phyloP scores from a whole-genome alignment of 2,888 invertebrate genomes.

The Ischnus inquisitorius region DNA sequence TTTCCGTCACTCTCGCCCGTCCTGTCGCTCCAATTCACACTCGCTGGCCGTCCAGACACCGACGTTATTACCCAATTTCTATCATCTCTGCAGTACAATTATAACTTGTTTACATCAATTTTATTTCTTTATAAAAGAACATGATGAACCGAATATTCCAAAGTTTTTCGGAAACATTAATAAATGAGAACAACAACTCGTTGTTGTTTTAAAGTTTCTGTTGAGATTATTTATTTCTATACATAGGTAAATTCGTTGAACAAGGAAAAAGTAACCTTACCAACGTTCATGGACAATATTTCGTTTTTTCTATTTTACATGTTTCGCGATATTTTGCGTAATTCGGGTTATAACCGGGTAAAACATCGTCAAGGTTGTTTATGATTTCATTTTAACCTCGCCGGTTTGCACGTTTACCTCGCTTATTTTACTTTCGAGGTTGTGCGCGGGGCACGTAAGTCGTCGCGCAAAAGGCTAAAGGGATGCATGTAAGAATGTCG shows the following conservation, averaged over 20 bases:
- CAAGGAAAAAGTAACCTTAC: background rate
- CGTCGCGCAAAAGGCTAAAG: background rate
- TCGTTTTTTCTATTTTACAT: background rate
- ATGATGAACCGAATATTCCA: too few relatives aligned
- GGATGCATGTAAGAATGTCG: conserved; percentile 12
- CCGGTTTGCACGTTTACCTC: conserved; percentile 2
- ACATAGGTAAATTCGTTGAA: background rate
- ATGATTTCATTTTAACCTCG: conserved; percentile 10
- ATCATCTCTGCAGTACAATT: background rate
- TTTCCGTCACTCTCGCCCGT: conserved; percentile 12
- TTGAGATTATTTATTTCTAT: too few relatives aligned
- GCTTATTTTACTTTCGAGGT: conserved; percentile 9
- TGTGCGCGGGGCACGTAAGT: conserved; percentile 12
- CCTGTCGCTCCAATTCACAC: background rate
- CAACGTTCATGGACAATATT: background rate
- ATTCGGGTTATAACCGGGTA: background rate
- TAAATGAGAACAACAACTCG: background rate
- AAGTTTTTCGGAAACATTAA: background rate
- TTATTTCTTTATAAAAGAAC: too few relatives aligned
- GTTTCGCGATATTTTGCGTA: background rate
- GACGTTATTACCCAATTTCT: background rate
- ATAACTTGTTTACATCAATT: too few relatives aligned
- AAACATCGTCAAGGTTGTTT: background rate
- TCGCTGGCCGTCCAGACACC: background rate
- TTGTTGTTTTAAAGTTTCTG: too few relatives aligned